Evolutionary conservation across 1,140 invertebrate species (phyloP).

Genomic region (Pteromalus puparum): DNA sequence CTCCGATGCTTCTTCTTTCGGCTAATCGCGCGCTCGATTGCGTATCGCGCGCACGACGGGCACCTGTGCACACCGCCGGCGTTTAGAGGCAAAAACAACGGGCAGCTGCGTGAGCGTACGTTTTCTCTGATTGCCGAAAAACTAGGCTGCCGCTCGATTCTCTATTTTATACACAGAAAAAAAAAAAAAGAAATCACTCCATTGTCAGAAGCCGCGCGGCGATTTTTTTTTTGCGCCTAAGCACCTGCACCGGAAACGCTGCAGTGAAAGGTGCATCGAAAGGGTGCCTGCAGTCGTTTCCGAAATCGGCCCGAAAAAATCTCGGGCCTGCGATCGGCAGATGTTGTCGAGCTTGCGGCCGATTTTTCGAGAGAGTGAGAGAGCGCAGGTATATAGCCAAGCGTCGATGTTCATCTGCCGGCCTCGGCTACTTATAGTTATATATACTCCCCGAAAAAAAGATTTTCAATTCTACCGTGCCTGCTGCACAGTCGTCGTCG

Average conservation of each 20-base stretch:
- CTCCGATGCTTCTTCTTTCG: background rate
- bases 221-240: background rate
- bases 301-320: slow-evolving; percentile 22
- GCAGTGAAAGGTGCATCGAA: background rate
- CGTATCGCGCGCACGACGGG: too few relatives aligned
- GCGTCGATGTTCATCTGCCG: slow-evolving; percentile 15
- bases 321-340: slow-evolving; percentile 26
- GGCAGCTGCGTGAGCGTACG: background rate
- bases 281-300: background rate
- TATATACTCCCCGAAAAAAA: slow-evolving; percentile 6
- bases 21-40: background rate
- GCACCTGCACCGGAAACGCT: slow-evolving; percentile 6
- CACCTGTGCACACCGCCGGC: background rate
- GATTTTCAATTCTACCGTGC: slow-evolving; percentile 51
- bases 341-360: background rate
- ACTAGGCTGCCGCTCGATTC: too few relatives aligned
- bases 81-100: background rate
- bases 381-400: too few relatives aligned
- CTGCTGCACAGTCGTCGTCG: slow-evolving; percentile 58
- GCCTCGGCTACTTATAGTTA: background rate
- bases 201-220: background rate
- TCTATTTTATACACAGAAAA: background rate
- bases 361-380: slow-evolving; percentile 3
- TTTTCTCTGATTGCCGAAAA: background rate
- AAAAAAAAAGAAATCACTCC: background rate